Percentiles rank a stretch among this genome's conserved stretches.
Evolutionary conservation across 2,888 invertebrate genomes (phyloP).

Genomic region (Helicoverpa assulta): DNA sequence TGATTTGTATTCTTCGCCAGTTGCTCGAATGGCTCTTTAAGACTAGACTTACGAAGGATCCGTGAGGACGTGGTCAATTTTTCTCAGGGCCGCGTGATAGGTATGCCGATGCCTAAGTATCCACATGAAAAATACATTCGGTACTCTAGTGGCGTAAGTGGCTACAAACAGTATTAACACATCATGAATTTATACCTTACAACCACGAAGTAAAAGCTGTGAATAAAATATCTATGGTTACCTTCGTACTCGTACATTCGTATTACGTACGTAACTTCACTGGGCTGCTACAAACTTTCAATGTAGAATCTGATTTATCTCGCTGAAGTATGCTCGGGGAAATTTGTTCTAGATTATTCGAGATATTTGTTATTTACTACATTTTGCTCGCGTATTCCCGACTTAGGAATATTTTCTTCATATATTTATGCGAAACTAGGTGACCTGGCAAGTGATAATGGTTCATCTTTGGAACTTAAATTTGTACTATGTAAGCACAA

Average conservation of each 20-base stretch:
- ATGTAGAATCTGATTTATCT: slow-evolving; percentile 49
- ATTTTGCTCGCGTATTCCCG: slow-evolving; percentile 12
- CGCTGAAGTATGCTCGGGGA: slow-evolving; percentile 38
- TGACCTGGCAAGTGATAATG: slow-evolving; percentile 5
- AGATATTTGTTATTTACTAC: slow-evolving; percentile 35
- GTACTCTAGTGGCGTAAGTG: slow-evolving; percentile 29
- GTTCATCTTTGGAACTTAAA: slow-evolving; percentile 7
- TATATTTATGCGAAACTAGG: slow-evolving; percentile 22
- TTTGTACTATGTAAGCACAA: slow-evolving; percentile 4
- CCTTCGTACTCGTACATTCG: slow-evolving; percentile 8
- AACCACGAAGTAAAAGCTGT: slow-evolving; percentile 47
- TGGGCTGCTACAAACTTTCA: slow-evolving; percentile 38
- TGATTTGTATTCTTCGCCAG: too few species aligned
- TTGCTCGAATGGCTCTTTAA: too few species aligned
- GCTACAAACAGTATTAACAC: slow-evolving; percentile 45
- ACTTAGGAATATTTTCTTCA: slow-evolving; percentile 8
- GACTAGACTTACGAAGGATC: neutral
- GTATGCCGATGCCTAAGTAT: too few species aligned
- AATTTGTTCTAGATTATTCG: slow-evolving; percentile 46
- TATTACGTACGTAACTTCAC: neutral
- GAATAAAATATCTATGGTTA: slow-evolving; percentile 46
- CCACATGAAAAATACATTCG: slow-evolving; percentile 4
- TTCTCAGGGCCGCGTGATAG: neutral
- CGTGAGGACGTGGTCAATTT: slow-evolving; percentile 2
- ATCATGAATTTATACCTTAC: slow-evolving; percentile 40